These are phyloP conservation scores for Falco peregrinus DNA, from an alignment of 2,797 vertebrate species.

Conservation along the genomic window DNA sequence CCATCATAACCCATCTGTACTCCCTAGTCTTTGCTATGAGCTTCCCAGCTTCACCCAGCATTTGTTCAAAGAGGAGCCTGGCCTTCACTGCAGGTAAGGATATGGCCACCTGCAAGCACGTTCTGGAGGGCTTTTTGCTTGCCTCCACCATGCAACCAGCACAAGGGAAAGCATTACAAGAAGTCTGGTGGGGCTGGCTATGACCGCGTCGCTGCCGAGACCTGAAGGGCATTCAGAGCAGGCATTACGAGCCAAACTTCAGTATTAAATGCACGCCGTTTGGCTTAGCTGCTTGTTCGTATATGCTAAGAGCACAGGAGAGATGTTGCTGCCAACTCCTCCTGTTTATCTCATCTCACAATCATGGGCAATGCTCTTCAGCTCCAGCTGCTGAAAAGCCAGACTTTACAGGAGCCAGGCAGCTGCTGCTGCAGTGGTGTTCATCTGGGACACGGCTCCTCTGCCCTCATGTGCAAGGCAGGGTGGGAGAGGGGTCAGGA, in stretches of 20 bases:
- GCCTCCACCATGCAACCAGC: neutral
- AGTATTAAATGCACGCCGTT: neutral
- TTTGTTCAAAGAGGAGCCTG: neutral
- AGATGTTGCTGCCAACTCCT: neutral
- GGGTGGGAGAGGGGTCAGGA: neutral
- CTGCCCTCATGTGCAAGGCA: neutral
- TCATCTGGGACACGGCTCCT: neutral
- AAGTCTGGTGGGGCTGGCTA: neutral
- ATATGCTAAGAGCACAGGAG: neutral
- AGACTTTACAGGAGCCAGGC: neutral
- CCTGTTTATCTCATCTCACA: neutral
- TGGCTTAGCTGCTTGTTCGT: neutral
- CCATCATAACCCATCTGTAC: neutral
- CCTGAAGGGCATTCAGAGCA: neutral
- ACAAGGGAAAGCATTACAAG: neutral
- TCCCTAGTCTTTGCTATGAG: neutral
- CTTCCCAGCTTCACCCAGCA: neutral
- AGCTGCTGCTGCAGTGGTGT: rapidly evolving
- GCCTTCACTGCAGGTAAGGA: neutral
- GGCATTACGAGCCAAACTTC: neutral
- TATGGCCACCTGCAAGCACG: rapidly evolving
- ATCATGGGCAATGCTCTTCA: neutral
- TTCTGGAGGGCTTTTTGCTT: neutral
- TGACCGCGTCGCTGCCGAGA: neutral
- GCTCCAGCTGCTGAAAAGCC: neutral